Conservation (phyloP, 2,888 invertebrate genomes). For the Erebia epiphron region DNA sequence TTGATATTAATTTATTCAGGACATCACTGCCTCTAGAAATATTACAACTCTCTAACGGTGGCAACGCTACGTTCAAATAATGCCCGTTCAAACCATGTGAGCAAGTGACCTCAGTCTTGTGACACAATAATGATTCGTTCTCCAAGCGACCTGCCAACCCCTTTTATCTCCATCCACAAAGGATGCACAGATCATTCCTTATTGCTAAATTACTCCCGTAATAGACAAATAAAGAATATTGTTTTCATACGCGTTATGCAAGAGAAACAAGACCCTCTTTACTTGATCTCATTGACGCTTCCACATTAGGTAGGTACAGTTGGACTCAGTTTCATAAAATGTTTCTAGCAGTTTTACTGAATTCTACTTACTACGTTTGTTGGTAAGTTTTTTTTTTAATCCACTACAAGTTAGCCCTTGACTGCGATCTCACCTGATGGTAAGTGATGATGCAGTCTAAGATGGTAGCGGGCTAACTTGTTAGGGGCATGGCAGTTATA, state of each 20-base stretch:
- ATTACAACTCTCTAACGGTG: no score
- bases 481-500: no score
- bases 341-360: background rate
- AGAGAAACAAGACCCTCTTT: conserved; percentile 5
- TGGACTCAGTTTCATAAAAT: background rate
- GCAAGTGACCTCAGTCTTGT: conserved; percentile 38
- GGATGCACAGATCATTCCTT: conserved; percentile 44
- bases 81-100: conserved; percentile 31
- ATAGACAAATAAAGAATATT: conserved; percentile 33
- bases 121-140: conserved; percentile 38
- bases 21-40: no score
- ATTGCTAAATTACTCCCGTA: conserved; percentile 43
- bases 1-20: no score
- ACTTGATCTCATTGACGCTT: conserved; percentile 18
- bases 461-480: no score
- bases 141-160: conserved; percentile 45
- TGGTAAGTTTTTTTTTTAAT: no score
- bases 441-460: no score
- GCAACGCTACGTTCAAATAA: conserved; percentile 24
- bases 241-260: conserved; percentile 1
- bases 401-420: no score
- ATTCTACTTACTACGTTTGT: no score
- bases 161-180: conserved; percentile 44
- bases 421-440: no score
- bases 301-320: background rate